Conservation (phyloP, 1,140 invertebrate species). For the Fopius arisanus region DNA sequence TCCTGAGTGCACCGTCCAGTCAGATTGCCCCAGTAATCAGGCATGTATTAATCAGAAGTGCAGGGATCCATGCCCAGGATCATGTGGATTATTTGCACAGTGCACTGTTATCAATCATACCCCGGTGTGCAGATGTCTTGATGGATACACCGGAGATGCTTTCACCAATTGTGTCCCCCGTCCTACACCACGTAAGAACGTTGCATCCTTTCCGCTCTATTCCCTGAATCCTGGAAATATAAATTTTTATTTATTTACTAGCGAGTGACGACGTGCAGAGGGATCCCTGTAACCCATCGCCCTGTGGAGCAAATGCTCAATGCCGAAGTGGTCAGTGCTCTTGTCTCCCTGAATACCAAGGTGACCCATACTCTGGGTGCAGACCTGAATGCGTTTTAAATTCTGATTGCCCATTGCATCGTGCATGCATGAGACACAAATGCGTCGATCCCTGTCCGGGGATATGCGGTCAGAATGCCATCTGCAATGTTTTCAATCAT, state of each 20-base stretch:
- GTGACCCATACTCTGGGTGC: constrained; percentile 76
- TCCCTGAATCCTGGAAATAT: not conserved
- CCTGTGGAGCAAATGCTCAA: constrained; percentile 78
- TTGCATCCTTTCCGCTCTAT: constrained; percentile 30
- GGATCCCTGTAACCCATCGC: constrained; percentile 70
- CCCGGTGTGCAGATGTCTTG: constrained; percentile 65
- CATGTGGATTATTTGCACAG: constrained; percentile 63
- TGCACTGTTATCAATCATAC: constrained; percentile 66
- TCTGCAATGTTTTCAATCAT: constrained; percentile 79
- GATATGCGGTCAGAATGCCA: constrained; percentile 76
- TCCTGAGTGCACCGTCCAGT: constrained; percentile 72
- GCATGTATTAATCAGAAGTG: constrained; percentile 63
- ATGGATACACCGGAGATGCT: constrained; percentile 63
- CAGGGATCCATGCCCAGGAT: constrained; percentile 62
- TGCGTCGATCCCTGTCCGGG: constrained; percentile 77
- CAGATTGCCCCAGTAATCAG: constrained; percentile 53
- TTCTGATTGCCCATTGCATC: constrained; percentile 72
- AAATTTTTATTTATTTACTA: not conserved
- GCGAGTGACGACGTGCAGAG: not conserved
- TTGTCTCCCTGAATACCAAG: constrained; percentile 75
- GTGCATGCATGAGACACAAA: constrained; percentile 74
- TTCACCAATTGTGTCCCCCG: constrained; percentile 43
- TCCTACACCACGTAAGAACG: constrained; percentile 51
- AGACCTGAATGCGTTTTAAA: constrained; percentile 76
- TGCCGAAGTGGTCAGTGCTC: constrained; percentile 76